These are phyloP conservation scores for Geococcyx californianus DNA, from an alignment of 2,113 vertebrate genomes.

Conservation along the genomic window DNA sequence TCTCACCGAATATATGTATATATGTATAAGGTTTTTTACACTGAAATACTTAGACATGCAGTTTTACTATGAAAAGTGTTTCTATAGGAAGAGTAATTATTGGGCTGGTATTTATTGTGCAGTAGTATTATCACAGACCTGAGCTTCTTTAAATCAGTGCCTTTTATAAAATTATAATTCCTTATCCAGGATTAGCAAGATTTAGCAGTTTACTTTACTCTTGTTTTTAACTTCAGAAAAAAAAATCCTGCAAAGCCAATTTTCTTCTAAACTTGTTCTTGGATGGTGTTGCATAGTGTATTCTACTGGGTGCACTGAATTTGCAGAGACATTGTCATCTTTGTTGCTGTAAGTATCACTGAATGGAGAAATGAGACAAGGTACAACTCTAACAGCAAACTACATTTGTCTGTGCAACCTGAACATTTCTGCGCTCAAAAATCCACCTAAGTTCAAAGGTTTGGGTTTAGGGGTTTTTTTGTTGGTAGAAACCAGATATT, in stretches of 20 bases:
- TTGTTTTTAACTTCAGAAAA: background rate
- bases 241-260: background rate
- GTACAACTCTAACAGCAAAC: background rate
- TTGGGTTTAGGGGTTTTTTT: background rate
- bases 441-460: background rate
- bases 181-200: background rate
- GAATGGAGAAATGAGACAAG: background rate
- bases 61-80: background rate
- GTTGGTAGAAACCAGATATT: background rate
- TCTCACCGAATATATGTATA: background rate
- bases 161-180: background rate
- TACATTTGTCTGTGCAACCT: background rate
- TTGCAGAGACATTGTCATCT: background rate
- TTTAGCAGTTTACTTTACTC: background rate
- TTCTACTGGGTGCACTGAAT: background rate
- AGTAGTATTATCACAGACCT: background rate
- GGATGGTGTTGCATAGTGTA: background rate
- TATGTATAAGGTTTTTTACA: background rate
- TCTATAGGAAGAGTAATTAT: background rate
- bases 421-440: background rate
- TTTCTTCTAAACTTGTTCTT: background rate
- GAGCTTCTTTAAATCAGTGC: background rate
- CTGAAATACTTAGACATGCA: background rate
- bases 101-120: background rate
- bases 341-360: background rate